Evolutionary conservation across 2,888 invertebrate genomes (phyloP), one percentile per base, ranked within the genome.

Genomic region (Griposia aprilina): DNA sequence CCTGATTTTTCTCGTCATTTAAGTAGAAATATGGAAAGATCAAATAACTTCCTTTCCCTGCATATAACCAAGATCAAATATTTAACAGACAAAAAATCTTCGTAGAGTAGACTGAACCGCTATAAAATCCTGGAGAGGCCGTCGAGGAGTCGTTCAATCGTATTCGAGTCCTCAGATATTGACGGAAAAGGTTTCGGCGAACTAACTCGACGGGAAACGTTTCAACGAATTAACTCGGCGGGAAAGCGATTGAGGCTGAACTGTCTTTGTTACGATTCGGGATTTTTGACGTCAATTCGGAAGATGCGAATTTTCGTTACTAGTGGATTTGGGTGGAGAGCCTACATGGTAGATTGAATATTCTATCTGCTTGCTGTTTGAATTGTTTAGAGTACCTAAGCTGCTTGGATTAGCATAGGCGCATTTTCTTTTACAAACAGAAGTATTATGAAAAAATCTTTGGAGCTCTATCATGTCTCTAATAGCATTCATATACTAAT

Each of bases 101-200:
- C 23, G 52, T 23, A 62, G 15, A 63, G 55, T 57, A 73, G 55
- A 74, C 55, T 1, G n/a, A 48, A 17, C 57, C 50, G 55, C 59
- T 68, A 69, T 83, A 75, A 75, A 83, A 75, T 59, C 55, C 36
- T 72, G 30, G 65, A 83, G 65, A n/a, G 59, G n/a, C 48, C 48
- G 48, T 20, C 48, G 36, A 52, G 36, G 55, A 55, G 74, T 81
- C 85, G 71, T 60, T 70, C 71, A 60, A 59, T 62, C 71, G 83
- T 26, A 70, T 59, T 76, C 17, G 48, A 74, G 60, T 72, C 57
- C 23, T 73, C 80, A n/a, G 60, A 59, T 79, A 79, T 57, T 41
- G 74, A 66, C 50, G 78, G n/a, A 41, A 73, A 75, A 60, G 65
- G 60, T 75, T 75, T 59, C 62, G 36, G 45, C 59, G 36, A 30